These are phyloP conservation scores for Dryocosmus kuriphilus DNA, from an alignment of 2,888 invertebrate genomes.

Conservation along the genomic window DNA sequence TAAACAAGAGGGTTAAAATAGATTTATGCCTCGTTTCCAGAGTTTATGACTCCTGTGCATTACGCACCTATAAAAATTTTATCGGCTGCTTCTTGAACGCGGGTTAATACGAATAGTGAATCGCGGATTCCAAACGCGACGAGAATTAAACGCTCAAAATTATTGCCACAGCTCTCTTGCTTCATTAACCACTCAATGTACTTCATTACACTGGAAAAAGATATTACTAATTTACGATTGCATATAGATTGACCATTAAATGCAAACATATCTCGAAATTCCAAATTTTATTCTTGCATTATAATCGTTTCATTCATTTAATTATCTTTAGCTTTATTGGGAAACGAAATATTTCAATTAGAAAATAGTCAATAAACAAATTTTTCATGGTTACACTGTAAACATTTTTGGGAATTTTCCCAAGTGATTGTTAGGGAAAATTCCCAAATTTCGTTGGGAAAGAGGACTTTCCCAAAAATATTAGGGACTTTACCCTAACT, in stretches of 20 bases:
- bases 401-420: too few species aligned
- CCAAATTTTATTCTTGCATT: too few species aligned
- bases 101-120: constrained; percentile 33
- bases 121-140: constrained; percentile 32
- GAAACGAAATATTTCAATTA: too few species aligned
- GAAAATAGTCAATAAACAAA: too few species aligned
- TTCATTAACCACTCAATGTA: constrained; percentile 37
- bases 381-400: too few species aligned
- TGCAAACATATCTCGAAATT: background rate
- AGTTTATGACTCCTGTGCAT: constrained; percentile 58
- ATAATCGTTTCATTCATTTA: too few species aligned
- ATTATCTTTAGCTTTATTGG: too few species aligned
- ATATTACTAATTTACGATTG: constrained; percentile 25
- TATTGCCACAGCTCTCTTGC: constrained; percentile 24
- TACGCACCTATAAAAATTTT: constrained; percentile 60
- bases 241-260: constrained; percentile 28
- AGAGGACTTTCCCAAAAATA: too few species aligned
- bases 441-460: too few species aligned
- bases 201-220: constrained; percentile 35
- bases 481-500: too few species aligned
- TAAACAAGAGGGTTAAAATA: constrained; percentile 71
- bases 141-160: constrained; percentile 38
- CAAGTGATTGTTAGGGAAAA: too few species aligned
- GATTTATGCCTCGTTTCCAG: constrained; percentile 69
- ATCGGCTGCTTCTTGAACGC: constrained; percentile 53